phyloP scores from a whole-genome alignment of 2,113 vertebrate genomes.

The Pipra filicauda region DNA sequence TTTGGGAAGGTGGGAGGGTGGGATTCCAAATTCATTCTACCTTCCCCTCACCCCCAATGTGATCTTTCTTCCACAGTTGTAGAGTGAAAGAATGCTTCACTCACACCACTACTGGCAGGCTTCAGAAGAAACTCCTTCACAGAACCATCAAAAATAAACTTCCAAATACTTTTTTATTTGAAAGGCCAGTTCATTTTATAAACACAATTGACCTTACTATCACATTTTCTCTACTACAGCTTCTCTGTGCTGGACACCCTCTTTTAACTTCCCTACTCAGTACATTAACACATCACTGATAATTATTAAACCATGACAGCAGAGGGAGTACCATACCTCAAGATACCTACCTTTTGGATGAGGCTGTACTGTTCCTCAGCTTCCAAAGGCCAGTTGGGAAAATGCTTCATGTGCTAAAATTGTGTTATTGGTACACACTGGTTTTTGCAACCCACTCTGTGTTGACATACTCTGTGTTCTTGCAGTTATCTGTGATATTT shows the following conservation, averaged over 20 bases:
- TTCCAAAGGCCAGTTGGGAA: not conserved
- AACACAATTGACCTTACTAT: not conserved
- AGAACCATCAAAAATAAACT: not conserved
- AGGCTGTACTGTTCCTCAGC: not conserved
- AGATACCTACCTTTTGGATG: not conserved
- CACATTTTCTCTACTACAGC: not conserved
- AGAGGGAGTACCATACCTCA: rapidly evolving
- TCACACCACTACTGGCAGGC: not conserved
- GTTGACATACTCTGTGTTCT: not conserved
- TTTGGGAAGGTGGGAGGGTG: not conserved
- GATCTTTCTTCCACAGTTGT: not conserved
- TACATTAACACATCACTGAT: not conserved
- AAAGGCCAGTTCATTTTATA: not conserved
- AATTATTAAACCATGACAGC: rapidly evolving
- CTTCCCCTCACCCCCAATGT: rapidly evolving
- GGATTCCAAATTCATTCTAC: not conserved
- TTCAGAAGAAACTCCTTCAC: not conserved
- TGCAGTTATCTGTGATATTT: not conserved
- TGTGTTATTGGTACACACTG: not conserved
- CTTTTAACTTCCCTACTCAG: not conserved
- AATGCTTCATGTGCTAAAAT: not conserved
- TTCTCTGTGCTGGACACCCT: not conserved
- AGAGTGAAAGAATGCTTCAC: not conserved
- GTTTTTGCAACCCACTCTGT: not conserved
- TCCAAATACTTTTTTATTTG: not conserved